A percentile compares a stretch with the other conserved stretches of the same genome.
phyloP scores from a whole-genome alignment of 2,113 vertebrate genomes.

The Notothenia coriiceps region DNA sequence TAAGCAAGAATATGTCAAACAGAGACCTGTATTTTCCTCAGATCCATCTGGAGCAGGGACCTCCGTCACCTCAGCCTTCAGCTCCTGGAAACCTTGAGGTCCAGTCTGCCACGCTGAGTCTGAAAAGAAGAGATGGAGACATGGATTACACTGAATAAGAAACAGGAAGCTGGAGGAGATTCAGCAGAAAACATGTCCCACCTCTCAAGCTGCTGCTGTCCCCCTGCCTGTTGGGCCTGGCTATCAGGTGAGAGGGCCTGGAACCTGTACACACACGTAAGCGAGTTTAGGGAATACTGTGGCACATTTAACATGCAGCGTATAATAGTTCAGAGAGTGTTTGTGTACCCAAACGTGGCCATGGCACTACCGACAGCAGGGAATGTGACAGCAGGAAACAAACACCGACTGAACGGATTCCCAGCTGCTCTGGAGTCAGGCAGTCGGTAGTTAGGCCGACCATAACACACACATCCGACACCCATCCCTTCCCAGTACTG shows the following conservation, averaged over 20 bases:
- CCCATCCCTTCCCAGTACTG: not conserved
- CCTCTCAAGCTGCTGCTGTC: constrained; percentile 80
- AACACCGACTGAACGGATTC: constrained; percentile 76
- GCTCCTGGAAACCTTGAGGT: constrained; percentile 86
- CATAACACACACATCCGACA: constrained; percentile 46
- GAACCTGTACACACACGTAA: constrained; percentile 60
- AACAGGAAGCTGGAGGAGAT: not conserved
- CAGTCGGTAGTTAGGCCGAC: constrained; percentile 56
- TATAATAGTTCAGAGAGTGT: constrained; percentile 1
- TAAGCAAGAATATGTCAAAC: not conserved
- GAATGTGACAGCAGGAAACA: constrained; percentile 75
- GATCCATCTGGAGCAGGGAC: constrained; percentile 84
- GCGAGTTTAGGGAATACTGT: not conserved
- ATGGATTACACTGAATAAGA: not conserved
- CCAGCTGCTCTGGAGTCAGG: constrained; percentile 82
- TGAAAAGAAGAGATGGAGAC: constrained; percentile 35
- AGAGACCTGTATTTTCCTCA: constrained; percentile 66
- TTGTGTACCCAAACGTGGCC: constrained; percentile 24
- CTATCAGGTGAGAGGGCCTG: constrained; percentile 71
- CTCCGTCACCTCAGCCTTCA: constrained; percentile 91
- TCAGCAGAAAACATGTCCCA: constrained; percentile 26
- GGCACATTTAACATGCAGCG: constrained; percentile 5
- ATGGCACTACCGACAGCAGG: constrained; percentile 65
- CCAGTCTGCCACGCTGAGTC: constrained; percentile 84
- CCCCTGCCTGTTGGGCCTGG: constrained; percentile 72